Conservation (phyloP, 2,888 invertebrate species). For the Tholera decimalis region DNA sequence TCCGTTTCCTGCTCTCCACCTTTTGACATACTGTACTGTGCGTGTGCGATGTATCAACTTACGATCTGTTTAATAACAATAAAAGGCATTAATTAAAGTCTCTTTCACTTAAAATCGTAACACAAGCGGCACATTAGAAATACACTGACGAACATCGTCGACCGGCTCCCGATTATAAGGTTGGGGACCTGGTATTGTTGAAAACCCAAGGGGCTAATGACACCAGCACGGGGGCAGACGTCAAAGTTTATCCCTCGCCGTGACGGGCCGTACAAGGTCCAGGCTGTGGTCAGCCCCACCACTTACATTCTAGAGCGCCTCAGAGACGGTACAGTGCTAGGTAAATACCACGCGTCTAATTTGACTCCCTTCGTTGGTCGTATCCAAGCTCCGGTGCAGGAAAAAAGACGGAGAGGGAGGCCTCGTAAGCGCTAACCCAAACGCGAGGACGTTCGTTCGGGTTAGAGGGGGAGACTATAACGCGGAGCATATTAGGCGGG, state of each 20-base stretch:
- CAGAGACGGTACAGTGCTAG: background rate
- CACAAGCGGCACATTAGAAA: too few relatives aligned
- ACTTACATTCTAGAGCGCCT: background rate
- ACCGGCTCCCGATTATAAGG: background rate
- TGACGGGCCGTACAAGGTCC: background rate
- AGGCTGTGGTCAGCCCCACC: background rate
- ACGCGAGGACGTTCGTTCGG: slow-evolving; percentile 5
- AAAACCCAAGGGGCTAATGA: slow-evolving; percentile 2
- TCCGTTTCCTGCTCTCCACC: too few relatives aligned
- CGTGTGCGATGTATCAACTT: too few relatives aligned
- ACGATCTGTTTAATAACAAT: too few relatives aligned
- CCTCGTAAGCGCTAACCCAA: background rate
- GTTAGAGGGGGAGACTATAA: slow-evolving; percentile 1
- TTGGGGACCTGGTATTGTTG: background rate
- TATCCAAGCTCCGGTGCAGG: background rate
- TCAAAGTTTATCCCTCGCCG: background rate
- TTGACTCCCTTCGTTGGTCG: background rate
- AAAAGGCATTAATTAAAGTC: too few relatives aligned
- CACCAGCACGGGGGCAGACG: background rate
- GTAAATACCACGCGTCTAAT: background rate
- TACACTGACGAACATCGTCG: background rate
- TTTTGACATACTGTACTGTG: too few relatives aligned
- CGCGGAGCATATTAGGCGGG: too few relatives aligned
- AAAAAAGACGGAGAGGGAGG: background rate
- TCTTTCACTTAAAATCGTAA: too few relatives aligned